phyloP scores from a whole-genome alignment of 2,888 invertebrate genomes.

The Loripinus fragilis region DNA sequence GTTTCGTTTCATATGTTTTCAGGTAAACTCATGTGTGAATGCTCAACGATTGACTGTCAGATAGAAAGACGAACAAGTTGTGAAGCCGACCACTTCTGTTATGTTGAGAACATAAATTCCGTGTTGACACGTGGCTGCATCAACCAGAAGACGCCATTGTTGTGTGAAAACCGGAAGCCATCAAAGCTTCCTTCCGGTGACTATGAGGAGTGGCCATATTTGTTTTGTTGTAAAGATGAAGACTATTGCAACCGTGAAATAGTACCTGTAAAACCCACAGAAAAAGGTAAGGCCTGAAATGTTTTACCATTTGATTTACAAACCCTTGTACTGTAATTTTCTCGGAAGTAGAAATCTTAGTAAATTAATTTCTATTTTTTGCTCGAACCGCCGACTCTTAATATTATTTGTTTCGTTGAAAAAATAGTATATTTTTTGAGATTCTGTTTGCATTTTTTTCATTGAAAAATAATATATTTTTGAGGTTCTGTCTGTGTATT shows the following conservation, averaged over 20 bases:
- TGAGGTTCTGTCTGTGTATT: too few species aligned
- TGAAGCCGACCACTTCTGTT: constrained; percentile 82
- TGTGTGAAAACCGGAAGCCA: constrained; percentile 84
- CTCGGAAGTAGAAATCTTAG: too few species aligned
- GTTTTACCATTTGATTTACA: too few species aligned
- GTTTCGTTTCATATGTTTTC: constrained; percentile 25
- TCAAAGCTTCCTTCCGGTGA: constrained; percentile 67
- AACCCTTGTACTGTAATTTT: too few species aligned
- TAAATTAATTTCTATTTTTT: too few species aligned
- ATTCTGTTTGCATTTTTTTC: too few species aligned
- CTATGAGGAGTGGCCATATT: constrained; percentile 79
- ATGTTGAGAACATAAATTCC: constrained; percentile 82
- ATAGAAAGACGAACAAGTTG: constrained; percentile 75
- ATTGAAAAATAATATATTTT: too few species aligned
- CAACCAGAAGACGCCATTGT: constrained; percentile 80
- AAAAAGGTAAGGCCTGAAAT: constrained; percentile 61
- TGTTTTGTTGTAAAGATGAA: constrained; percentile 81
- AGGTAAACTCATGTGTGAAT: constrained; percentile 76
- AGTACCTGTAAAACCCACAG: constrained; percentile 71
- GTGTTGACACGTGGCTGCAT: constrained; percentile 83
- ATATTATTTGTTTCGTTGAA: too few species aligned
- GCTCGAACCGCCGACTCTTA: too few species aligned
- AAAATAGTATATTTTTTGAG: too few species aligned
- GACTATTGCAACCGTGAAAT: constrained; percentile 81
- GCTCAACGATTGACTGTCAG: constrained; percentile 82